These are phyloP conservation scores for Drosophila novamexicana DNA, from an alignment of 1,140 invertebrate species.

Conservation along the genomic window DNA sequence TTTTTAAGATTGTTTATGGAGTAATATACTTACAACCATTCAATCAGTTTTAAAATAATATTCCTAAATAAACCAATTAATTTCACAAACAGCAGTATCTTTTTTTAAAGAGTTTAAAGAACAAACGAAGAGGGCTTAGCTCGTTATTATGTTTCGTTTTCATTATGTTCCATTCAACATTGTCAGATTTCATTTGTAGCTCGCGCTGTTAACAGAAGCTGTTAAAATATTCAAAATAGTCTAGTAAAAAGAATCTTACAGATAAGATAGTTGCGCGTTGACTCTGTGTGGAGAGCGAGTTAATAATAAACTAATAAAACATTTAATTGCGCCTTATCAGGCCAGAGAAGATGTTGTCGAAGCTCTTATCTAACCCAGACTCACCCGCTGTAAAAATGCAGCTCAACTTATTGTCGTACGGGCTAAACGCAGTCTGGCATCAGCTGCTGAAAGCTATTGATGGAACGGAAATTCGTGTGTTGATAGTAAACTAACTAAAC, in stretches of 20 bases:
- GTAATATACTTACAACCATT: too few relatives aligned
- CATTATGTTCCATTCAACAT: background rate
- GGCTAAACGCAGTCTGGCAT: background rate
- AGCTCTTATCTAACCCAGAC: slow-evolving; percentile 3
- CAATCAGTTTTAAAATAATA: too few relatives aligned
- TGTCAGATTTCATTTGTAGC: background rate
- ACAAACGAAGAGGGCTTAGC: too few relatives aligned
- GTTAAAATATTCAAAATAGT: background rate
- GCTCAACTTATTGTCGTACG: background rate
- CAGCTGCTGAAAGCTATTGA: background rate
- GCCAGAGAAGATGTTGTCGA: slow-evolving; percentile 4
- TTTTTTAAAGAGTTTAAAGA: too few relatives aligned
- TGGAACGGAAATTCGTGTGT: too few relatives aligned
- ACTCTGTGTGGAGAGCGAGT: too few relatives aligned
- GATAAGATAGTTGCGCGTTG: slow-evolving; percentile 9
- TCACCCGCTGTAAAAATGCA: background rate
- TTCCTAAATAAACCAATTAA: too few relatives aligned
- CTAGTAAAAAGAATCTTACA: background rate
- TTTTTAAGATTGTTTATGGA: too few relatives aligned
- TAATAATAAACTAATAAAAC: slow-evolving; percentile 6
- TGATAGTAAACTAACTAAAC: too few relatives aligned
- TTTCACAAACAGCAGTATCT: too few relatives aligned
- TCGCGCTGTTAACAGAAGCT: slow-evolving; percentile 38
- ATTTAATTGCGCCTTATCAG: slow-evolving; percentile 29
- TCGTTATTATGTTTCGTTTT: slow-evolving; percentile 5